Evolutionary conservation across 2,888 invertebrate genomes (phyloP), one percentile per base, ranked within the genome.

Genomic region (Caenorhabditis sp.): DNA sequence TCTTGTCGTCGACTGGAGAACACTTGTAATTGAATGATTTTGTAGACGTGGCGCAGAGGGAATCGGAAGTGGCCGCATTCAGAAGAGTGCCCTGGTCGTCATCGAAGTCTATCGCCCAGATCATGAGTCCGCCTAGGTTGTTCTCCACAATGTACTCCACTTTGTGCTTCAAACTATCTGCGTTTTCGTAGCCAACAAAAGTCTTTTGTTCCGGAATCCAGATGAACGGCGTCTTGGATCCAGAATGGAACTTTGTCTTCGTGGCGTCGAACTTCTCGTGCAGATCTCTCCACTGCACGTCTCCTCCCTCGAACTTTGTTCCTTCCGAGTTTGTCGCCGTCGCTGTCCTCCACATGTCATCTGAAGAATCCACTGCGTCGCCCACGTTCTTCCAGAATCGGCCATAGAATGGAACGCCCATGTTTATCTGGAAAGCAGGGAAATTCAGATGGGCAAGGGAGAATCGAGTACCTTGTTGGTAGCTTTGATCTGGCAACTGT

Each of bases 391-490:
- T 71, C 88, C 88, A 88, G 63, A 76, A 89, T 2, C 88, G 61
- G 6, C 88, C 88, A 53, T 88, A 88, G 81, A 88, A 88, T 7
- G 88, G 87, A 1, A 88, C 70, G 7, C 88, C 88, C 85, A 88
- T 84, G 71, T 84, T 87, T 30, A 88, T 81, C 82, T 86, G 61
- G 32, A 53, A 59, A 17, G 30, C 30, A 35, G 2, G 2, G 2
- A 13, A 35, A 35, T 13, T 13, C 9, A 35, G 9, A 13, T 35
- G 11, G 13, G 2, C 35, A n/a, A 6, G 2, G 13, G 17, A 41
- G 41, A 17, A n/a, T n/a, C n/a, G 41, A 32, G 6, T 27, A 4
- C 4, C 52, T 82, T 82, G 6, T 53, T 63, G 7, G 75, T 79
- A 0, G 70, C 39, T 11, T 83, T 83, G 13, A 83, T 74, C 35